These are phyloP conservation scores for Caenorhabditis panamensis DNA, from an alignment of 2,888 invertebrate species.

Conservation along the genomic window DNA sequence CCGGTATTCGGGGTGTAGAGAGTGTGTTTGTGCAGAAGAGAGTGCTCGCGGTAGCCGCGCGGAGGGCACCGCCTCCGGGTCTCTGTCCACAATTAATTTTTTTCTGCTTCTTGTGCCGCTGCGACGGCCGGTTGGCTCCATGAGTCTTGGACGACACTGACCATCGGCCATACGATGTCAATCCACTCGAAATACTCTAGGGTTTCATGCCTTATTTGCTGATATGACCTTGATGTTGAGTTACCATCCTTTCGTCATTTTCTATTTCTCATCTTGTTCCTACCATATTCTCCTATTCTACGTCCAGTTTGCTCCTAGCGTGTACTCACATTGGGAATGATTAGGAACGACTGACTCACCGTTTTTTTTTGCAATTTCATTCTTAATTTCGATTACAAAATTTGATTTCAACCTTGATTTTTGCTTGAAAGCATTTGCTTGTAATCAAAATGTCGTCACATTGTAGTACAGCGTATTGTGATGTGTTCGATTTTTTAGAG, in stretches of 20 bases:
- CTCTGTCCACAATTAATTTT: constrained; percentile 60
- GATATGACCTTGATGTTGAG: no score
- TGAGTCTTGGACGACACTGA: constrained; percentile 54
- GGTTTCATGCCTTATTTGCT: constrained; percentile 6
- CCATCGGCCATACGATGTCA: constrained; percentile 47
- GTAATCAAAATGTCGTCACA: constrained; percentile 3
- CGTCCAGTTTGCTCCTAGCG: no score
- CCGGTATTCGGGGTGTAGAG: constrained; percentile 43
- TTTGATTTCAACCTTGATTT: constrained; percentile 11
- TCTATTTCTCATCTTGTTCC: no score
- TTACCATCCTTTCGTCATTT: not conserved
- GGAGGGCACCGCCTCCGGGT: constrained; percentile 60
- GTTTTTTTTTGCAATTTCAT: not conserved
- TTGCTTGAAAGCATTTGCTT: not conserved
- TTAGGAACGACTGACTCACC: no score
- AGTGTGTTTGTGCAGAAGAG: constrained; percentile 32
- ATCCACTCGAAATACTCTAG: constrained; percentile 40
- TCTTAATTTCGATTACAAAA: not conserved
- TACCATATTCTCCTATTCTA: no score
- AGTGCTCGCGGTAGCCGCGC: constrained; percentile 55
- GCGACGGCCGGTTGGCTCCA: constrained; percentile 53
- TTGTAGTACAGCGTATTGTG: not conserved
- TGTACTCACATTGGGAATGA: no score
- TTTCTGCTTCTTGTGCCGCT: constrained; percentile 49
- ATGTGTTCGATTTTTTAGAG: not conserved